These are phyloP conservation scores for Rutpela maculata DNA, from an alignment of 2,888 invertebrate species.

Conservation along the genomic window DNA sequence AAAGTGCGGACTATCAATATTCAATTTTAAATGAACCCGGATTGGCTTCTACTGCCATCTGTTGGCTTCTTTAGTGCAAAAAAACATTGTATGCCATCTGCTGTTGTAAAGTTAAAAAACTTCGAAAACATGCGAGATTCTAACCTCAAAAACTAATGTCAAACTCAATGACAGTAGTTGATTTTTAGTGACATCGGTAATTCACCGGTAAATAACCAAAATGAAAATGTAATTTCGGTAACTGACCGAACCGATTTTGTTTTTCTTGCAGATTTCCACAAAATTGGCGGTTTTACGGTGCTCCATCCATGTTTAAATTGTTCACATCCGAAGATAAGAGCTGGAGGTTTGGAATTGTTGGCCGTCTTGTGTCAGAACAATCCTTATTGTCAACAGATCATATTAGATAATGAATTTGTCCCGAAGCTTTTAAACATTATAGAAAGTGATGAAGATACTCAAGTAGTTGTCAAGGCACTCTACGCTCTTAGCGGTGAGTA, in stretches of 20 bases:
- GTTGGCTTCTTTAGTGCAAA: no score
- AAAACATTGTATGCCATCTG: no score
- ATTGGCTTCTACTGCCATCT: no score
- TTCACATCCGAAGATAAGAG: slow-evolving; percentile 78
- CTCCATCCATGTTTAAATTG: slow-evolving; percentile 82
- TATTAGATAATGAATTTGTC: slow-evolving; percentile 81
- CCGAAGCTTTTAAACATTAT: slow-evolving; percentile 79
- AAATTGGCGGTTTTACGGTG: slow-evolving; percentile 88
- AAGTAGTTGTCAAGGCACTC: slow-evolving; percentile 82
- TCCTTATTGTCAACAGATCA: slow-evolving; percentile 84
- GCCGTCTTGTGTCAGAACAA: slow-evolving; percentile 92
- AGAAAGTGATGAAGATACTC: slow-evolving; percentile 76
- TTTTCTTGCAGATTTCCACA: slow-evolving; percentile 82
- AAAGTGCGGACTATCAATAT: no score
- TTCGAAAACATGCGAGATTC: no score
- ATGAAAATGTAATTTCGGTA: no score
- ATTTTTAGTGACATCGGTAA: no score
- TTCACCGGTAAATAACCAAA: no score
- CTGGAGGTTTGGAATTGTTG: slow-evolving; percentile 81
- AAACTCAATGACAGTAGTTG: background rate
- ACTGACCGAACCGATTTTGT: no score
- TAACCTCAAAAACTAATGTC: background rate
- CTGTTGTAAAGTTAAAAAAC: no score
- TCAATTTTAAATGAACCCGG: no score
- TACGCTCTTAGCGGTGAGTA: slow-evolving; percentile 86